These are phyloP conservation scores for Lethocerus indicus DNA, from an alignment of 1,140 invertebrate genomes.

Conservation along the genomic window DNA sequence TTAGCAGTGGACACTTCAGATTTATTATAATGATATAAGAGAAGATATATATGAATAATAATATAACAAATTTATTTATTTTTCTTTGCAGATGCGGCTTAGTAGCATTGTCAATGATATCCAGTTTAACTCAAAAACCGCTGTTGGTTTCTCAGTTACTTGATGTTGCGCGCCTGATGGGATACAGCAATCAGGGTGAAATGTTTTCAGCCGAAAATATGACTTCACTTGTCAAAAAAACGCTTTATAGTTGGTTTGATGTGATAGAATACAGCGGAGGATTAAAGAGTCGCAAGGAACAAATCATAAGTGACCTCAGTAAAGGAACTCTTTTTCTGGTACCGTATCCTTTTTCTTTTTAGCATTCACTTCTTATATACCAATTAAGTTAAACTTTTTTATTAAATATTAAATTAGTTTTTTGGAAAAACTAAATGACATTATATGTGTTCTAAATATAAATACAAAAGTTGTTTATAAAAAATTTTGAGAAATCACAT, in stretches of 20 bases:
- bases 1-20: too few species aligned
- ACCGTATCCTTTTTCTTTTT: constrained; percentile 23
- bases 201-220: constrained; percentile 29
- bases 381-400: too few species aligned
- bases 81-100: too few species aligned
- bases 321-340: constrained; percentile 23
- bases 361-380: too few species aligned
- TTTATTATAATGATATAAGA: too few species aligned
- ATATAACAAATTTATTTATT: too few species aligned
- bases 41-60: too few species aligned
- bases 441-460: too few species aligned
- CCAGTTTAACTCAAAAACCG: constrained; percentile 17
- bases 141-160: constrained; percentile 20
- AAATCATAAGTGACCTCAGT: constrained; percentile 20
- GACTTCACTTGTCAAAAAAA: constrained; percentile 18
- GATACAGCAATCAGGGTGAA: constrained; percentile 29
- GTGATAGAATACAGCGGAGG: constrained; percentile 14
- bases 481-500: too few species aligned
- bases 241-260: constrained; percentile 16
- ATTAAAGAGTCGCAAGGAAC: constrained; percentile 7
- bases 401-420: too few species aligned
- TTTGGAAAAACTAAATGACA: too few species aligned
- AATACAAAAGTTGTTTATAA: too few species aligned
- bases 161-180: constrained; percentile 18
- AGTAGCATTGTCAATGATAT: constrained; percentile 27